phyloP scores from a whole-genome alignment of 1,140 invertebrate species.

The Caenorhabditis tropicalis region DNA sequence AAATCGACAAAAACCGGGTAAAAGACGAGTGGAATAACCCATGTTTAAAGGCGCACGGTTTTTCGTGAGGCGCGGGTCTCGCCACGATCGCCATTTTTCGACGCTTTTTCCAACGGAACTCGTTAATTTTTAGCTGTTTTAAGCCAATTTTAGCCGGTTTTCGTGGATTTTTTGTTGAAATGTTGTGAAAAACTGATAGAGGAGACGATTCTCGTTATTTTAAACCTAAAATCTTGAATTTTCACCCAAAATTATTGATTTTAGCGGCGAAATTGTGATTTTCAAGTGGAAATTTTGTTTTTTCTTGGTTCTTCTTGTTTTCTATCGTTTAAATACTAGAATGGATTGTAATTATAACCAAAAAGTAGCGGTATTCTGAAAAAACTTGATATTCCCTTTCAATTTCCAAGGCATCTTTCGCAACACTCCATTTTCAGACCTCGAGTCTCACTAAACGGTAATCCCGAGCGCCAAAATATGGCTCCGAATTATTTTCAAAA shows the following conservation, averaged over 20 bases:
- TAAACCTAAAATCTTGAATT: background rate
- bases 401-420: background rate
- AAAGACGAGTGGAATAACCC: background rate
- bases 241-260: background rate
- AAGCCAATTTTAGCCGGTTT: background rate
- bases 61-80: background rate
- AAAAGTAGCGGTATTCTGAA: too few relatives aligned
- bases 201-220: background rate
- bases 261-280: background rate
- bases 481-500: constrained; percentile 56
- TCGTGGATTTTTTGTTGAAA: background rate
- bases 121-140: background rate
- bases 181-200: background rate
- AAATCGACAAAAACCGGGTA: background rate
- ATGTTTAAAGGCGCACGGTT: background rate
- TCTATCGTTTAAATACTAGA: too few relatives aligned
- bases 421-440: background rate
- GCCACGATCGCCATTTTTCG: background rate
- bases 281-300: too few relatives aligned
- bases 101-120: background rate
- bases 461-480: constrained; percentile 30
- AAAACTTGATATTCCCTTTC: background rate
- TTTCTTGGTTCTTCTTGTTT: too few relatives aligned
- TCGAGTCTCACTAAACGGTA: constrained; percentile 41
- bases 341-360: too few relatives aligned